Evolutionary conservation across 2,113 vertebrate genomes (phyloP), one percentile per base, ranked within the genome.

Genomic region (Cercopithecus mona): DNA sequence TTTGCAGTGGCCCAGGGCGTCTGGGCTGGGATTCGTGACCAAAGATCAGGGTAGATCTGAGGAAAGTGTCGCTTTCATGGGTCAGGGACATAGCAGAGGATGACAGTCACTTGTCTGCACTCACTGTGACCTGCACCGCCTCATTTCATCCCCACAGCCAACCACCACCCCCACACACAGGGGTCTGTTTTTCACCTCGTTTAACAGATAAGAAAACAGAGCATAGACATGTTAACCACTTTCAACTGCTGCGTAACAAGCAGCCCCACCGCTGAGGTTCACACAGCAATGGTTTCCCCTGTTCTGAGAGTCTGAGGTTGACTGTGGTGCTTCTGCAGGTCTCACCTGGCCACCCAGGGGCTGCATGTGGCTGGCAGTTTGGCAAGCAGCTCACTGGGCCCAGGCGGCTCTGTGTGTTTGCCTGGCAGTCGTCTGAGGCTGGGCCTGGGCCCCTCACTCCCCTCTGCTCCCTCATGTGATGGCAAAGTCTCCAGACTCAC

Each of bases 261-360:
- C 40, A 75, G 40, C 40, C 72, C 55, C 17, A 13, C 12, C 13
- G 57, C 32, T 5, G 32, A 38, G 73, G 6, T 27, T 61, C 52
- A 13, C 64, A n/a, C 1, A 0, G 3, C 52, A 6, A 7, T 1
- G 35, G 25, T 23, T 3, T 8, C 2, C 23, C 17, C 0, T 23
- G 23, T 43, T 22, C 73, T 12, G 0, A 3, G 8, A 43, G 14
- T 27, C 55, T 8, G 2, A 18, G 64, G 43, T 52, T 10, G 73
- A 40, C 43, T 30, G 35, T 1, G 0, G 4, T 0, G 66, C 84
- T 45, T 43, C 32, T 30, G 23, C 45, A 22, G 17, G n/a, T 61
- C 66, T 27, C 14, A 43, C 45, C 22, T 23, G 43, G 75, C 75
- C 89, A 25, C 52, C 16, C 8, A 2, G 23, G 23, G 66, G 61